Conservation (phyloP, 30 jellyfish, hydroid and myxozoan species). For the Morbakka virulenta region DNA sequence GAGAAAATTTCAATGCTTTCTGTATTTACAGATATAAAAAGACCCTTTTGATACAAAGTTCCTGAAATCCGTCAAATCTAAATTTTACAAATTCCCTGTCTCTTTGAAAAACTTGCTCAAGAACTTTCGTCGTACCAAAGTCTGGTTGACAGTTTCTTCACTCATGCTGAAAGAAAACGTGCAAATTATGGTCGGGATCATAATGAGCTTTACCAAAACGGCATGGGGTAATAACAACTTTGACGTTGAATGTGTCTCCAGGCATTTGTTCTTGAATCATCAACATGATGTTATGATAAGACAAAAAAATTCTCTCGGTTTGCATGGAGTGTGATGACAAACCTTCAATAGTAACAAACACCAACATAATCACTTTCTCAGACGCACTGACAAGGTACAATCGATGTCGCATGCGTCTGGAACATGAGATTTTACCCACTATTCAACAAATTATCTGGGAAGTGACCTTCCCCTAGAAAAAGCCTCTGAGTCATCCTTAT, state of each 20-base stretch:
- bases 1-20: conserved; percentile 17
- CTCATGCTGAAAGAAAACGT: conserved; percentile 39
- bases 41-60: conserved; percentile 29
- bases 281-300: conserved; percentile 27
- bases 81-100: conserved; percentile 24
- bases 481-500: conserved; percentile 41
- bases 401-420: conserved; percentile 10
- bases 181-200: conserved; percentile 49
- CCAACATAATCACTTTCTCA: conserved; percentile 26
- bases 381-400: conserved; percentile 23
- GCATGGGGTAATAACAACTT: conserved; percentile 22
- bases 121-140: conserved; percentile 26
- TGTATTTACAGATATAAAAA: conserved; percentile 15
- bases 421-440: conserved; percentile 21
- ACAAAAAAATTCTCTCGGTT: conserved; percentile 40
- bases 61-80: background rate
- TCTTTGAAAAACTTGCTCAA: conserved; percentile 35
- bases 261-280: conserved; percentile 27
- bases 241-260: conserved; percentile 38
- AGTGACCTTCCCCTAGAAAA: conserved; percentile 30
- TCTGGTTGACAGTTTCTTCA: conserved; percentile 41
- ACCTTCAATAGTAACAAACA: conserved; percentile 24
- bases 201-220: conserved; percentile 41
- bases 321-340: conserved; percentile 29
- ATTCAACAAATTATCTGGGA: conserved; percentile 17